Conservation (phyloP, 2,888 invertebrate species). For the Hipparchia sbordonii region DNA sequence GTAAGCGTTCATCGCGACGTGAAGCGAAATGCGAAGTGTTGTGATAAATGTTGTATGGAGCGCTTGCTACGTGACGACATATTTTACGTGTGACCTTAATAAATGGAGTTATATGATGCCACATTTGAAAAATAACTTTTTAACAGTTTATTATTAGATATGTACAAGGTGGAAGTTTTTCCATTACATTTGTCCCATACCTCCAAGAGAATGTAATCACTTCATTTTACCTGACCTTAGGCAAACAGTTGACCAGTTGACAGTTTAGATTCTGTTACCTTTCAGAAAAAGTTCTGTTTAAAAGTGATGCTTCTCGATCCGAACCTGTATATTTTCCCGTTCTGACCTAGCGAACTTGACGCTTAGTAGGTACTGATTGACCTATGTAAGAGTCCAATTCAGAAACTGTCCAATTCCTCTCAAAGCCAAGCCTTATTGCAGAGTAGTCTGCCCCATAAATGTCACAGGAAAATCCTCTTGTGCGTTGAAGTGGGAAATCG, state of each 20-base stretch:
- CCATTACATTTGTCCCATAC: no score
- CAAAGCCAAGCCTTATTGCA: slow-evolving; percentile 1
- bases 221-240: no score
- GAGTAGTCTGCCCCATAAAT: background rate
- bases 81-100: slow-evolving; percentile 24
- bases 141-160: no score
- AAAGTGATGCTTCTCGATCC: no score
- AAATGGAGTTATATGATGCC: background rate
- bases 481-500: background rate
- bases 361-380: background rate
- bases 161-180: no score
- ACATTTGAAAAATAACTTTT: background rate
- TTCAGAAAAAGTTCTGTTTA: no score
- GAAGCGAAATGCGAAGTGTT: slow-evolving; percentile 22
- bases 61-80: slow-evolving; percentile 23
- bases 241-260: no score
- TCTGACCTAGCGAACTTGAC: background rate
- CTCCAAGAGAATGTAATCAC: no score
- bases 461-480: background rate
- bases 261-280: no score
- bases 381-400: background rate
- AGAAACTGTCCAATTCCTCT: background rate
- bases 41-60: slow-evolving; percentile 26
- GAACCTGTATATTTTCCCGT: no score
- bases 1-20: slow-evolving; percentile 21